These are phyloP conservation scores for Protaetia brevitarsis DNA, from an alignment of 1,140 invertebrate species.

Conservation along the genomic window DNA sequence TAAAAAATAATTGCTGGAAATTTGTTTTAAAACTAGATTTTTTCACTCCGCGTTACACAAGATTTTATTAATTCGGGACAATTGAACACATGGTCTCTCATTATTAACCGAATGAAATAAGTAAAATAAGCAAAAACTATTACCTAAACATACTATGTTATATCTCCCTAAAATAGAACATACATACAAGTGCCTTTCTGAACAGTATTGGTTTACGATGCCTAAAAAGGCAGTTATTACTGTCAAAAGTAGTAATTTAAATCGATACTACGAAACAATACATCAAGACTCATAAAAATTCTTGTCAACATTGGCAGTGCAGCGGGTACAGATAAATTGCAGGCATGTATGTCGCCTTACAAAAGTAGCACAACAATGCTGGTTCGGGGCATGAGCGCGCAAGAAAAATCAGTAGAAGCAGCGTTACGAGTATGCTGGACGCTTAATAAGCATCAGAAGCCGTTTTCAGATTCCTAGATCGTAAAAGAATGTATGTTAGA, in stretches of 20 bases:
- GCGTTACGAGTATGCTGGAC: constrained; percentile 25
- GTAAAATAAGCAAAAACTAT: too few species aligned
- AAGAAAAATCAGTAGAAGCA: constrained; percentile 27
- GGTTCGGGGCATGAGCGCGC: constrained; percentile 23
- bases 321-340: neutral
- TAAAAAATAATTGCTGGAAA: too few species aligned
- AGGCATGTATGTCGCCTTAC: neutral
- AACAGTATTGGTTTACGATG: neutral
- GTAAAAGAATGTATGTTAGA: constrained; percentile 27
- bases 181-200: too few species aligned
- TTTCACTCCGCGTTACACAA: too few species aligned
- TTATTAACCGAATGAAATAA: too few species aligned
- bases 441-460: constrained; percentile 27
- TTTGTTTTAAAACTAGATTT: too few species aligned
- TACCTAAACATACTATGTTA: too few species aligned
- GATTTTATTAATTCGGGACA: too few species aligned
- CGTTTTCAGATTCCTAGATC: constrained; percentile 27
- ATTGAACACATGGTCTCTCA: too few species aligned
- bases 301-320: constrained; percentile 18
- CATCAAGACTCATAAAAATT: constrained; percentile 24
- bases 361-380: constrained; percentile 23
- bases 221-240: neutral
- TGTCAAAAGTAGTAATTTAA: constrained; percentile 1
- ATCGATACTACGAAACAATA: constrained; percentile 11
- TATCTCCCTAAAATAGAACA: too few species aligned